Evolutionary conservation across 2,113 vertebrate genomes (phyloP).

Genomic region (Sinosuthora webbiana): DNA sequence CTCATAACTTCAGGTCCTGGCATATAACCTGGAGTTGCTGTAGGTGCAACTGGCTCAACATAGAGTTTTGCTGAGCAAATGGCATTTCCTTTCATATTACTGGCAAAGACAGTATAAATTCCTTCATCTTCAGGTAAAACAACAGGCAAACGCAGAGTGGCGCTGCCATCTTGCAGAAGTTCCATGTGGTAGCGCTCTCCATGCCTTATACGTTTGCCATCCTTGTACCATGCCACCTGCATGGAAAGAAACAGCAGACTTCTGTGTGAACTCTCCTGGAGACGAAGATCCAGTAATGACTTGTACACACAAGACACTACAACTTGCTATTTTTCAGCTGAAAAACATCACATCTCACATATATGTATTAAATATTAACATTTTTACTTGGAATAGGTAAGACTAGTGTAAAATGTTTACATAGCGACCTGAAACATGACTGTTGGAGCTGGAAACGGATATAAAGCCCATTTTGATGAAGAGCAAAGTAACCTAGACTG

Average conservation of each 20-base stretch:
- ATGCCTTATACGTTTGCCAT: conserved; percentile 88
- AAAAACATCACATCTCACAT: neutral
- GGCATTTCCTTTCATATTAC: conserved; percentile 91
- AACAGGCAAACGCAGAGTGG: conserved; percentile 87
- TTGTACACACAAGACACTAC: neutral
- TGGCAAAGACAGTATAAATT: conserved; percentile 91
- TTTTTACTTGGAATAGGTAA: neutral
- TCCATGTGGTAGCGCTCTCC: conserved; percentile 89
- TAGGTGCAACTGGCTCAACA: conserved; percentile 84
- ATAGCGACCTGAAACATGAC: neutral
- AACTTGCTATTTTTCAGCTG: neutral
- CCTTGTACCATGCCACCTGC: conserved; percentile 97
- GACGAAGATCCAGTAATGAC: neutral
- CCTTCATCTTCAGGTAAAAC: conserved; percentile 95
- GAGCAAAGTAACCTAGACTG: neutral
- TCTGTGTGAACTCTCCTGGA: neutral
- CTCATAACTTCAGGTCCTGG: conserved; percentile 87
- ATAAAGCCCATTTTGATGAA: neutral
- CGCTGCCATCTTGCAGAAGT: conserved; percentile 88
- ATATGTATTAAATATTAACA: neutral
- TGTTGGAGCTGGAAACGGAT: neutral
- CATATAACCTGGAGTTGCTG: conserved; percentile 82
- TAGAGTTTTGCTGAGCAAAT: conserved; percentile 96
- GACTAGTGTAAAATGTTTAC: neutral
- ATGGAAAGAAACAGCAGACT: neutral